Base-by-base conservation (phyloP, 2,888 invertebrate genomes). In the Amiota communis region DNA sequence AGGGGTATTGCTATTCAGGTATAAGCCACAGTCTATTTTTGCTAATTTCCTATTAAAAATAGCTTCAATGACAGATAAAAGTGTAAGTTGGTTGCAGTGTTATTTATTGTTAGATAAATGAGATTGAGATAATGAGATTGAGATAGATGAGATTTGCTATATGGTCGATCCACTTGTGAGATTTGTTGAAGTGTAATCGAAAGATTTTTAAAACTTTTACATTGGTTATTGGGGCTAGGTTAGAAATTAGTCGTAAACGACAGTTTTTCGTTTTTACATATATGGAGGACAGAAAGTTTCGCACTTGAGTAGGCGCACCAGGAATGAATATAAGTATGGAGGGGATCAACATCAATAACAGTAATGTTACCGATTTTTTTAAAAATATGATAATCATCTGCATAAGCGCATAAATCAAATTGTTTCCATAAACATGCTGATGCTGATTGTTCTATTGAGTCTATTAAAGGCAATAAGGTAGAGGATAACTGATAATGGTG, bases 171-270 rank as follows among this genome's bases (percentile, higher is more conserved):
- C 74, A 74, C 17, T 17, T 72, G 23, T 77, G 75, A 59, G n/a
- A 75, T 51, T 65, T 67, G 46, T 67, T 74, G 13, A 78, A 71
- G 3, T 49, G 53, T n/a, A 77, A n/a, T n/a, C n/a, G n/a, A n/a
- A n/a, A n/a, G n/a, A n/a, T n/a, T n/a, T n/a, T n/a, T n/a, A n/a
- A n/a, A n/a, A n/a, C n/a, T n/a, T n/a, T n/a, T n/a, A n/a, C n/a
- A n/a, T n/a, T n/a, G n/a, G n/a, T 13, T n/a, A 77, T n/a, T 13
- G 8, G 8, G 1, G 48, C 23, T 48, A 68, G 47, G 51, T 49
- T 23, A 3, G 2, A 23, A 23, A 2, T 23, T 3, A 23, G 23
- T 23, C 3, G 2, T 23, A 3, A 2, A 2, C 3, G 23, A 3
- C 23, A 23, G 3, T 23, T 1, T 23, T 23, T 1, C 3, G n/a